Conservation (phyloP, 2,797 vertebrate genomes). For the Heterohyrax brucei region DNA sequence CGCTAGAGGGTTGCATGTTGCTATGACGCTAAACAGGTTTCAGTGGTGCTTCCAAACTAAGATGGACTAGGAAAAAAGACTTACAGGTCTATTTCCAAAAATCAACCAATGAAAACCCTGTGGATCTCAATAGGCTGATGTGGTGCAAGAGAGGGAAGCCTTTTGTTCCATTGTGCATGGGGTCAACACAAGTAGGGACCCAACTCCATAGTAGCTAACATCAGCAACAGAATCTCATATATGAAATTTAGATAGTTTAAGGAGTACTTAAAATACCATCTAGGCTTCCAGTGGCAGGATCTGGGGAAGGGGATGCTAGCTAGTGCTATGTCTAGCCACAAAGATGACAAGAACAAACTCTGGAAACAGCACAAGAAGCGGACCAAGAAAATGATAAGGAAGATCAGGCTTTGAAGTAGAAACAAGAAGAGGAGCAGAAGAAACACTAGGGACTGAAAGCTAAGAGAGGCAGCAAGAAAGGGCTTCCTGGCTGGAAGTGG, state of each 20-base stretch:
- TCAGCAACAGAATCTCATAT: not conserved
- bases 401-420: not conserved
- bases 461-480: not conserved
- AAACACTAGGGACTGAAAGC: not conserved
- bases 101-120: too few species aligned
- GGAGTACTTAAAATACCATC: not conserved
- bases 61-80: too few species aligned
- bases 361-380: not conserved
- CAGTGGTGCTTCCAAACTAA: too few species aligned
- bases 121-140: too few species aligned
- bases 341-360: not conserved
- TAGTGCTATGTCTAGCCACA: not conserved
- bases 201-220: too few species aligned
- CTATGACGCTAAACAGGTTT: too few species aligned
- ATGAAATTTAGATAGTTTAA: not conserved
- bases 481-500: not conserved
- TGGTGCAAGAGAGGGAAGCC: too few species aligned
- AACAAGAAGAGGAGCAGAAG: not conserved
- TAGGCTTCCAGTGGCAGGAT: not conserved
- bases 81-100: too few species aligned
- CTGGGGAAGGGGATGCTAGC: not conserved
- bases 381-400: not conserved
- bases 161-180: too few species aligned
- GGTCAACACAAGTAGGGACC: too few species aligned
- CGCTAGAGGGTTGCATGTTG: too few species aligned